phyloP scores from a whole-genome alignment of 92 coral and sea anemone species.

The Porites lobata region DNA sequence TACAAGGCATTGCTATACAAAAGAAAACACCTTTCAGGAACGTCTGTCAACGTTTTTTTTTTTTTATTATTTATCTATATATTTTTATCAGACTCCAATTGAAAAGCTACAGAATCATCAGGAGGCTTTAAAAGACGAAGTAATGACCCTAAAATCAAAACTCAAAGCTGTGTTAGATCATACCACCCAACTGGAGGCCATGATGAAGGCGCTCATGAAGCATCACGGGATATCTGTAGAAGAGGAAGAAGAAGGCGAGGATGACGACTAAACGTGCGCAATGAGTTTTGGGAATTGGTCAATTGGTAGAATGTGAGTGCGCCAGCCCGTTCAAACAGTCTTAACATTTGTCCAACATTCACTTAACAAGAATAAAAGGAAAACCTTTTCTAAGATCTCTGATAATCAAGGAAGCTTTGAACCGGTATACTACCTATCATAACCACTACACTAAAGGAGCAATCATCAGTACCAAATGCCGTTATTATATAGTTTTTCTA shows the following conservation, averaged over 20 bases:
- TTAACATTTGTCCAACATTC: too few relatives aligned
- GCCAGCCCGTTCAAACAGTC: background rate
- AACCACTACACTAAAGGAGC: too few relatives aligned
- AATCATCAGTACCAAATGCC: too few relatives aligned
- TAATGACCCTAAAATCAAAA: slow-evolving; percentile 79
- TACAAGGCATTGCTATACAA: too few relatives aligned
- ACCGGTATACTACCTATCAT: too few relatives aligned
- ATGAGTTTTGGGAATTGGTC: background rate
- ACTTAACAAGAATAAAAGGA: too few relatives aligned
- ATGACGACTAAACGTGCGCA: slow-evolving; percentile 76
- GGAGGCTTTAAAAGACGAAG: slow-evolving; percentile 87
- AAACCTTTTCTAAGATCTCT: too few relatives aligned
- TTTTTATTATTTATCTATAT: background rate
- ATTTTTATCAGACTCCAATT: slow-evolving; percentile 68
- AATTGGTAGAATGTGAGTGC: background rate
- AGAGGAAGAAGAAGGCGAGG: slow-evolving; percentile 93
- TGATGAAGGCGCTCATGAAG: slow-evolving; percentile 97
- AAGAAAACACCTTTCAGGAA: too few relatives aligned
- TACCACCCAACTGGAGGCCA: slow-evolving; percentile 93
- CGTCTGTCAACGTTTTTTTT: background rate
- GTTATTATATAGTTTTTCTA: too few relatives aligned
- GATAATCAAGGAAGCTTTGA: too few relatives aligned
- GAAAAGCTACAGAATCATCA: slow-evolving; percentile 93
- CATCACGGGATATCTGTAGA: slow-evolving; percentile 93
- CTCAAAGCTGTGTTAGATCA: slow-evolving; percentile 90